phyloP scores from a whole-genome alignment of 2,888 invertebrate genomes.

The Andrena minutula region DNA sequence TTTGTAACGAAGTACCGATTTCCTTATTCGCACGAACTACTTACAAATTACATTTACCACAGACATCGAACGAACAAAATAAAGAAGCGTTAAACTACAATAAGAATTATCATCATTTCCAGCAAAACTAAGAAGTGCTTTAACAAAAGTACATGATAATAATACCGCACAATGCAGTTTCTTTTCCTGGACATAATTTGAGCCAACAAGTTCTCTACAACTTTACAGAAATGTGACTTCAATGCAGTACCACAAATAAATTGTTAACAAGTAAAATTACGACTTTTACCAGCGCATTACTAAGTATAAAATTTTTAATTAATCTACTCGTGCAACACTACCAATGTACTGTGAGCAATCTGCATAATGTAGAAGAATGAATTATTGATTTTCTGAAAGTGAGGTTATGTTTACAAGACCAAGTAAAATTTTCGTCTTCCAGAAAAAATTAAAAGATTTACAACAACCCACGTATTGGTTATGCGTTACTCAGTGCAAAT shows the following conservation, averaged over 20 bases:
- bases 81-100: neutral
- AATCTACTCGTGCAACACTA: constrained; percentile 25
- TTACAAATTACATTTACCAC: neutral
- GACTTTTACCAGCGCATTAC: neutral
- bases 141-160: neutral
- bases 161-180: neutral
- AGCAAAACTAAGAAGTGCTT: neutral
- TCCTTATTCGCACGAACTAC: neutral
- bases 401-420: constrained; percentile 81
- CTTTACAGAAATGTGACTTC: neutral
- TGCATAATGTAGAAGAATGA: constrained; percentile 62
- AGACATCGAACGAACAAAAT: neutral
- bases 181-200: constrained; percentile 10
- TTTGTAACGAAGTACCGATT: neutral
- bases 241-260: constrained; percentile 1
- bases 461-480: neutral
- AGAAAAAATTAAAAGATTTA: constrained; percentile 8
- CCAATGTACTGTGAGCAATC: constrained; percentile 45
- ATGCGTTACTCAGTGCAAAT: neutral
- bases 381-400: constrained; percentile 81
- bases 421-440: constrained; percentile 17
- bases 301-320: neutral
- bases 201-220: neutral
- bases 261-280: neutral
- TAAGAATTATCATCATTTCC: neutral